Evolutionary conservation across 2,888 invertebrate species (phyloP).

Genomic region (Cabera pusaria): DNA sequence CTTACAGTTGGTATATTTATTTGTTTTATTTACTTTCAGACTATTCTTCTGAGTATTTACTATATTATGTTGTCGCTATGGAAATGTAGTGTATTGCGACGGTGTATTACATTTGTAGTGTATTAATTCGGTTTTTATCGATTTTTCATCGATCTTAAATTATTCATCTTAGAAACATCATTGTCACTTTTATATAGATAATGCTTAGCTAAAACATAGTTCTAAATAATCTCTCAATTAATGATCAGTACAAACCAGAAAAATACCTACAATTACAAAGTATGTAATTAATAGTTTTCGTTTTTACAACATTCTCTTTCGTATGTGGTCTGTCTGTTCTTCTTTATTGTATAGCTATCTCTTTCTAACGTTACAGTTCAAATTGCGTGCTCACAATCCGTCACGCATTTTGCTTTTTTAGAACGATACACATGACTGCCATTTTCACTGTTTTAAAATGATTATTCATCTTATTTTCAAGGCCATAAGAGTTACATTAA

Average conservation of each 20-base stretch:
- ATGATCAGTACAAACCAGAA: background rate
- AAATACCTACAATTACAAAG: background rate
- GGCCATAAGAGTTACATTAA: constrained; percentile 15
- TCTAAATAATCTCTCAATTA: too few species aligned
- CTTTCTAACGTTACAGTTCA: constrained; percentile 25
- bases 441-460: constrained; percentile 20
- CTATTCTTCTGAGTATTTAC: too few species aligned
- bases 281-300: constrained; percentile 11
- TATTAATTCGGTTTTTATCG: too few species aligned
- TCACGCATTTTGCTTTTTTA: constrained; percentile 47
- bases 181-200: too few species aligned
- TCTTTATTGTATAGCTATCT: constrained; percentile 19
- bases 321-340: background rate
- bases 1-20: constrained; percentile 1
- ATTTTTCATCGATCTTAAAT: too few species aligned
- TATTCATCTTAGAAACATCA: too few species aligned
- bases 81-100: too few species aligned
- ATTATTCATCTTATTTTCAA: constrained; percentile 22
- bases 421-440: constrained; percentile 29
- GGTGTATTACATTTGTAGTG: too few species aligned
- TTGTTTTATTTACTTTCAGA: too few species aligned
- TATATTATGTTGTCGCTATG: too few species aligned
- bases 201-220: too few species aligned
- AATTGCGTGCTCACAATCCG: constrained; percentile 31
- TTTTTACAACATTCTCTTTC: constrained; percentile 21